Base-by-base conservation (phyloP, 2,113 vertebrate genomes). In the Dunckerocampus dactyliophorus region DNA sequence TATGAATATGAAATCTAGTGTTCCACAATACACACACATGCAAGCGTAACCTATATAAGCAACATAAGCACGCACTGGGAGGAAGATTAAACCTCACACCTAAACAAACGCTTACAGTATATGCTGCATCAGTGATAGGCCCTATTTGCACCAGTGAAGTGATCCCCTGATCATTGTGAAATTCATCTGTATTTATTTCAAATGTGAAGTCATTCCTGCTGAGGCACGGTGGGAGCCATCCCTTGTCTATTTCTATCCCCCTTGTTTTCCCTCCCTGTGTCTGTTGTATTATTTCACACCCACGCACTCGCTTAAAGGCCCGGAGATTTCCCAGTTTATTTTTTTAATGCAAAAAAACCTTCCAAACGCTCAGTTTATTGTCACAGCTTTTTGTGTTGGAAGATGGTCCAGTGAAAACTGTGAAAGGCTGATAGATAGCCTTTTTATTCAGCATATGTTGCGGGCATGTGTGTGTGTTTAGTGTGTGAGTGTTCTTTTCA, bases 1-100 rank as follows among this genome's bases (percentile, higher is more conserved):
- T 64, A 85, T 87, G 79, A 83, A 86, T 87, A 81, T 82, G 78
- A 82, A 87, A 82, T 78, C 37, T 63, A 34, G 34, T 12, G 21
- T n/a, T 0, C 28, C 55, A 34, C 31, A 24, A 42, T 20, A 53
- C 19, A 24, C 34, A 49, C 24, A 55, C 24, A 21, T 22, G 37
- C 24, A 58, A 24, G 42, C 45, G 16, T 22, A 71, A 59, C 47
- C 53, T 55, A 66, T 31, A 71, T 62, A 67, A 39, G 2, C 50
- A 71, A 1, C 39, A 42, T 43, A 52, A 43, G 31, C 59, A 49
- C 22, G 39, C 14, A 21, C 48, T 22, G 4, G 34, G 24, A 10
- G 56, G 28, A 69, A 80, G 31, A 80, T 80, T 71, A 78, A 65
- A 77, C 43, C 12, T 19, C 49, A 54, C 47, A 53, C 61, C 37